A percentile compares a stretch with the other conserved stretches of the same genome.
Evolutionary conservation across 2,113 vertebrate genomes (phyloP).

Genomic region (Gallinago jamesoni): DNA sequence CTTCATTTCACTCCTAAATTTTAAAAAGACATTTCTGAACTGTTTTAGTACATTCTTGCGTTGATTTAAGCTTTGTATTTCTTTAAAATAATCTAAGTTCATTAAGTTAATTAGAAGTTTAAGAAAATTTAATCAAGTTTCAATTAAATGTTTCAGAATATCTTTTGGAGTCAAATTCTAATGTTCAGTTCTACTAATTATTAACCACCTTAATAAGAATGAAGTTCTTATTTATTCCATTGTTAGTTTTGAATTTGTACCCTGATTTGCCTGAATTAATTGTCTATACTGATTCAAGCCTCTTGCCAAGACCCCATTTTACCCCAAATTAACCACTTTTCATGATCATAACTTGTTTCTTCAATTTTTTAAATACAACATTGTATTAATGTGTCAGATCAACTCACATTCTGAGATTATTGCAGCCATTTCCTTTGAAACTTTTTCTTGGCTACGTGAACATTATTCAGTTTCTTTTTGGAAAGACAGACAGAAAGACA

Average conservation of each 20-base stretch:
- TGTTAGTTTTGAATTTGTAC: background rate
- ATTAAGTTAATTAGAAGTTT: background rate
- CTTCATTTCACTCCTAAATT: background rate
- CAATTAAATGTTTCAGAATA: background rate
- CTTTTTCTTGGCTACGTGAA: background rate
- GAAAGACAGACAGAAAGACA: background rate
- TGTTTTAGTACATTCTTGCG: background rate
- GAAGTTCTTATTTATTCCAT: background rate
- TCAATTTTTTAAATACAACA: background rate
- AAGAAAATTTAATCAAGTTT: background rate
- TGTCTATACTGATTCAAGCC: background rate
- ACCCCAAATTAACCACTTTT: background rate
- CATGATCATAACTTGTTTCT: background rate
- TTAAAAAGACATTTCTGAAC: background rate
- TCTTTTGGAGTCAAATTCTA: background rate
- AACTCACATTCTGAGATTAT: background rate
- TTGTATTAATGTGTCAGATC: background rate
- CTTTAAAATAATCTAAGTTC: background rate
- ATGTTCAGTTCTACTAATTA: background rate
- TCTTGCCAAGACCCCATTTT: background rate
- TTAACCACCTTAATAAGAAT: background rate
- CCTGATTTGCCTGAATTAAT: background rate
- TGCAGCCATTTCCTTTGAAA: background rate
- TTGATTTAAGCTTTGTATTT: background rate
- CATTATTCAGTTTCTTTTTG: background rate